Conservation (phyloP, 2,113 vertebrate species). For the Siniperca chuatsi region DNA sequence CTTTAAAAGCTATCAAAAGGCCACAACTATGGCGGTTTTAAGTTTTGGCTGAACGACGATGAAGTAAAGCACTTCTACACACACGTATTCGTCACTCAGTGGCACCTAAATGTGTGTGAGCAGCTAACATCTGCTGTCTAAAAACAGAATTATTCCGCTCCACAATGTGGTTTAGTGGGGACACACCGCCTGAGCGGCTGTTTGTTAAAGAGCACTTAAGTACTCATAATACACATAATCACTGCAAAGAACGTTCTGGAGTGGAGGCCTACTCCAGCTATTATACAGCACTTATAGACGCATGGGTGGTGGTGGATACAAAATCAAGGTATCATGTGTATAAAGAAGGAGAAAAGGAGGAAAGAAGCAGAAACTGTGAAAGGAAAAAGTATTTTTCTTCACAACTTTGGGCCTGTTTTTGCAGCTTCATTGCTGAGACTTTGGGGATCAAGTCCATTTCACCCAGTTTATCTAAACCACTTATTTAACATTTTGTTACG, state of each 20-base stretch:
- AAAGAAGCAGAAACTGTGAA: neutral
- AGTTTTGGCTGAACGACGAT: neutral
- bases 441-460: too few relatives aligned
- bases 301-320: neutral
- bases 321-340: neutral
- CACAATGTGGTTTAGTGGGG: neutral
- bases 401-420: too few relatives aligned
- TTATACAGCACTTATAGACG: neutral
- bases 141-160: conserved; percentile 14
- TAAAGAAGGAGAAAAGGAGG: neutral
- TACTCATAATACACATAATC: conserved; percentile 37
- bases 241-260: conserved; percentile 15
- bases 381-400: too few relatives aligned
- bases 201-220: conserved; percentile 43
- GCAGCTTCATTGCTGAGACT: neutral
- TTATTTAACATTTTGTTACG: neutral
- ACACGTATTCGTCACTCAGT: neutral
- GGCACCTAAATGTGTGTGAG: neutral
- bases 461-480: neutral
- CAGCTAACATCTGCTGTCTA: conserved; percentile 20
- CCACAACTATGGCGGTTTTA: neutral
- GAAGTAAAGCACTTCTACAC: neutral
- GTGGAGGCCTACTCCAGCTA: neutral
- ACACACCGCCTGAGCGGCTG: neutral
- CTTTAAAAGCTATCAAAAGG: neutral